Conservation (phyloP, 2,113 vertebrate genomes). For the Hydrochoerus hydrochaeris region DNA sequence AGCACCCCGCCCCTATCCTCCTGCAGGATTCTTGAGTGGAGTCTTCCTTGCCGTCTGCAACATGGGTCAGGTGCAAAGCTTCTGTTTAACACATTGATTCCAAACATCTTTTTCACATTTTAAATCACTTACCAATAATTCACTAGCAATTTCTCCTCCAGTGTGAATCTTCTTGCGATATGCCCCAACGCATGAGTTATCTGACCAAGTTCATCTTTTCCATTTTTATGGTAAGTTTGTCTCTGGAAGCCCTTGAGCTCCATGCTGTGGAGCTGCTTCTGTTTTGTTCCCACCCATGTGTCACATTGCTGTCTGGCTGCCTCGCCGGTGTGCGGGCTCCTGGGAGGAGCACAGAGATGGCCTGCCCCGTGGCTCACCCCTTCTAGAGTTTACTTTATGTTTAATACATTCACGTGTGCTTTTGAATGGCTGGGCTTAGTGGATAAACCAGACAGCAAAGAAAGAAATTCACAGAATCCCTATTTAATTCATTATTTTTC, state of each 20-base stretch:
- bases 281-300: neutral
- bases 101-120: neutral
- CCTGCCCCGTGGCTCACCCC: neutral
- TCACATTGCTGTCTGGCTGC: neutral
- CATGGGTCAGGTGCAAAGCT: neutral
- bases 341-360: neutral
- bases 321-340: neutral
- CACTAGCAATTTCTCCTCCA: neutral
- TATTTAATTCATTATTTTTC: constrained; percentile 37
- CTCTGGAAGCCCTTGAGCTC: neutral
- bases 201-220: neutral
- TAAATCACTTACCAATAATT: neutral
- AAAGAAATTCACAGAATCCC: constrained; percentile 44
- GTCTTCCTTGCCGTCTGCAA: neutral
- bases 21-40: neutral
- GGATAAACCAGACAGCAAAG: neutral
- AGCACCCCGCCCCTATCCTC: neutral
- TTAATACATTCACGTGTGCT: neutral
- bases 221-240: neutral
- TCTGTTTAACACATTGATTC: neutral
- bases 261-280: neutral
- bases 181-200: neutral
- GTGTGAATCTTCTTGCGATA: neutral
- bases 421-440: constrained; percentile 1
- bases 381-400: neutral